Evolutionary conservation across 1,140 invertebrate species (phyloP).

Genomic region (Liolophura sinensis): DNA sequence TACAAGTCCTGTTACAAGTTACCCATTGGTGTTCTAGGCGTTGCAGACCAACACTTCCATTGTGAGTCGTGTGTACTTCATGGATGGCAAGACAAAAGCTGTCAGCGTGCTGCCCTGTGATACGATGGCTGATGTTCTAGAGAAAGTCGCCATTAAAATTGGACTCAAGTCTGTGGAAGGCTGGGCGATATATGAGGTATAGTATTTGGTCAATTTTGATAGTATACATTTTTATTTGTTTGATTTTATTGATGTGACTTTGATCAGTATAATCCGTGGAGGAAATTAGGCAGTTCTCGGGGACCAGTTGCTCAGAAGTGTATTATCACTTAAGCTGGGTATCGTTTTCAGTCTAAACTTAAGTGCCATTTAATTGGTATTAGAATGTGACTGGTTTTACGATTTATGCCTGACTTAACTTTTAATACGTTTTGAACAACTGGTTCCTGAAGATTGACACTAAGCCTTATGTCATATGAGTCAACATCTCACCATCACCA

Average conservation of each 20-base stretch:
- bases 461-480: no score
- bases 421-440: no score
- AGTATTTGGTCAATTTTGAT: constrained; percentile 40
- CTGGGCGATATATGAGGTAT: constrained; percentile 85
- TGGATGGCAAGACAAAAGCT: constrained; percentile 93
- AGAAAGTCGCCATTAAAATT: constrained; percentile 86
- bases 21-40: constrained; percentile 64
- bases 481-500: no score
- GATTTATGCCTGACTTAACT: no score
- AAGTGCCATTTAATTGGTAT: no score
- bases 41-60: constrained; percentile 89
- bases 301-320: no score
- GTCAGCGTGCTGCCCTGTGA: constrained; percentile 94
- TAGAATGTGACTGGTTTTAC: no score
- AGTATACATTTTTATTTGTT: constrained; percentile 1
- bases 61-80: constrained; percentile 92
- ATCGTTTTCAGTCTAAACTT: no score
- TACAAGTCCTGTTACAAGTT: neutral
- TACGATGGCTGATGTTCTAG: constrained; percentile 86
- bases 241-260: neutral
- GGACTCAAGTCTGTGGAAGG: constrained; percentile 82
- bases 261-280: no score
- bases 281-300: no score
- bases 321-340: no score
- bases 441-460: no score